Percentiles rank a stretch among this genome's conserved stretches.
phyloP scores from a whole-genome alignment of 1,140 invertebrate genomes.

The Plutomurus gul region DNA sequence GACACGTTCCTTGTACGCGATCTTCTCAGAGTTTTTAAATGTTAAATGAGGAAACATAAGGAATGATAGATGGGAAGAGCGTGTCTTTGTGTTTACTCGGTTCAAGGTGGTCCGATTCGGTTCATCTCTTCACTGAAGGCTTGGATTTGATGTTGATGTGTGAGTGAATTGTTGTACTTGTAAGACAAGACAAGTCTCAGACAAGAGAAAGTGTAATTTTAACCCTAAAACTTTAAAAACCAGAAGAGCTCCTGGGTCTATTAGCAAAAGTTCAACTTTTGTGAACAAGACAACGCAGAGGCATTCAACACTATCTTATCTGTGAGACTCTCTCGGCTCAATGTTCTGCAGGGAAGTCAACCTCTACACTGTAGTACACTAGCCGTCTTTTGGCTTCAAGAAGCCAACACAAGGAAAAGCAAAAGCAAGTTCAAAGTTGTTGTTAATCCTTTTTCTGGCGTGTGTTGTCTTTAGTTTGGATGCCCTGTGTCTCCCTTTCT shows the following conservation, averaged over 20 bases:
- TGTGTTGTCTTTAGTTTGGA: background rate
- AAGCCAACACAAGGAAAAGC: background rate
- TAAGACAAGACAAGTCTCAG: background rate
- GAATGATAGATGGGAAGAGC: slow-evolving; percentile 10
- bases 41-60: background rate
- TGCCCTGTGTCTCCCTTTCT: too few species aligned
- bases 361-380: background rate
- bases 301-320: slow-evolving; percentile 14
- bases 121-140: background rate
- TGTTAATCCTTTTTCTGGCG: slow-evolving; percentile 24
- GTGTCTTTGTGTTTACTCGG: background rate
- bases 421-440: slow-evolving; percentile 17
- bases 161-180: background rate
- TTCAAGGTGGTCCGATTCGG: slow-evolving; percentile 18
- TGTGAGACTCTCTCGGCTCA: background rate
- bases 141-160: background rate
- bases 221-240: slow-evolving; percentile 16
- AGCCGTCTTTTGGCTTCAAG: background rate
- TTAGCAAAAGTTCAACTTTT: background rate
- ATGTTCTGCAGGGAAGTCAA: background rate
- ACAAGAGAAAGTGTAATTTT: slow-evolving; percentile 16
- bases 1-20: background rate
- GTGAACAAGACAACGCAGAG: background rate
- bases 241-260: background rate
- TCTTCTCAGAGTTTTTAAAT: background rate